Conservation (phyloP, 2,888 invertebrate genomes). For the Tuberolachnus salignus region DNA sequence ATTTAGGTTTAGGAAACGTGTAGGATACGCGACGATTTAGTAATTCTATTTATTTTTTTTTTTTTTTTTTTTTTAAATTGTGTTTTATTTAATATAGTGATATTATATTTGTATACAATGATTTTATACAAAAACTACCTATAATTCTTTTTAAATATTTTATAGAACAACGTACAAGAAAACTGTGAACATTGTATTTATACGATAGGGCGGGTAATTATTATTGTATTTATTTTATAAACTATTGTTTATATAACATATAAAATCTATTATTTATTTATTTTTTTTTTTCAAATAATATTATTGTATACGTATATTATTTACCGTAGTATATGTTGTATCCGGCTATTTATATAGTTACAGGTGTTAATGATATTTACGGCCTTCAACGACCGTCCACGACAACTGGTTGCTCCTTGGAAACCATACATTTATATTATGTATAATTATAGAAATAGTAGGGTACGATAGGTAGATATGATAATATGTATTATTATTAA, state of each 20-base stretch:
- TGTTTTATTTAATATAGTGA: not conserved
- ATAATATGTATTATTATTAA: no score
- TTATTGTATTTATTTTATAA: not conserved
- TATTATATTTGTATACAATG: not conserved
- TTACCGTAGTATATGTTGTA: not conserved
- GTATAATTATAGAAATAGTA: not conserved
- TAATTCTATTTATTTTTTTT: not conserved
- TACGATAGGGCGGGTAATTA: conserved; percentile 1
- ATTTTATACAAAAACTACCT: not conserved
- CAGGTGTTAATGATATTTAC: no score
- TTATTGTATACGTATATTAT: no score
- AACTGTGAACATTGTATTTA: not conserved
- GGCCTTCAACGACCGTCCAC: no score
- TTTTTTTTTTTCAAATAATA: no score
- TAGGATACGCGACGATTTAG: conserved; percentile 3
- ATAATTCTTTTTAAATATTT: not conserved
- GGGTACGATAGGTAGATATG: no score
- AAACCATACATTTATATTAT: not conserved
- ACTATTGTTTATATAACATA: not conserved
- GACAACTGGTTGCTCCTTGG: no score
- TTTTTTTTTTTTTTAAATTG: not conserved
- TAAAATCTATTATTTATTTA: not conserved
- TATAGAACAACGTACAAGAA: not conserved
- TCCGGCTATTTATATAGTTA: no score
- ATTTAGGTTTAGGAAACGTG: not conserved